phyloP scores from a whole-genome alignment of 2,113 vertebrate species.

The Danio rerio region GRCz12tu NC_133183.1:58940001-58940500 shows the following conservation, averaged over 20 bases:
- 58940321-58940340: not conserved
- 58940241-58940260: not conserved
- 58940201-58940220: not conserved
- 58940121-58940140: conserved; percentile 94
- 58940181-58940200: conserved; percentile 81
- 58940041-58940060: too few relatives aligned
- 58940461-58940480: too few relatives aligned
- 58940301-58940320: not conserved
- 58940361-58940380: too few relatives aligned
- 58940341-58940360: too few relatives aligned
- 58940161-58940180: conserved; percentile 93
- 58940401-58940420: too few relatives aligned
- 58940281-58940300: not conserved
- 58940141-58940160: conserved; percentile 95
- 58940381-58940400: too few relatives aligned
- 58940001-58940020: not conserved
- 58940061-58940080: conserved; percentile 81
- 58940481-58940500: too few relatives aligned
- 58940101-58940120: conserved; percentile 95
- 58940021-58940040: not conserved
- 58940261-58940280: not conserved
- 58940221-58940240: not conserved
- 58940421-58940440: too few relatives aligned
- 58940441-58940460: too few relatives aligned
- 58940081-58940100: conserved; percentile 97